Evolutionary conservation across 2,888 invertebrate species (phyloP), one percentile per base, ranked within the genome.

Genomic region (Sesia apiformis): DNA sequence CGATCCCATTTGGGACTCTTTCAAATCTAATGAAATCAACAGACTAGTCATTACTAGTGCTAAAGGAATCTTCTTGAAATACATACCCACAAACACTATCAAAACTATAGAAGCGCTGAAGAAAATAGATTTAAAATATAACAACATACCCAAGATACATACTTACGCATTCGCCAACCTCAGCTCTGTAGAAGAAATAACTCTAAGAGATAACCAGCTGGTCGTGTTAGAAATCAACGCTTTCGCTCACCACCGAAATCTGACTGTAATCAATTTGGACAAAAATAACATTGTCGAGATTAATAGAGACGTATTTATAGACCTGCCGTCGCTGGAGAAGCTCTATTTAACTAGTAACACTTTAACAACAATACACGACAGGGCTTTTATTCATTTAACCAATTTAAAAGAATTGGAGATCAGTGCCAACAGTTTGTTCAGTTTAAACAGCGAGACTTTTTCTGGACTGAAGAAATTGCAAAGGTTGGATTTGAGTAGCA

Each of bases 281-380:
- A 92, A 93, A 56, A 96, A 96, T 77, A 89, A 90, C 56, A 92
- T 96, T 62, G 85, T 91, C 1, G 94, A 94, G 74, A 91, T 96
- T 58, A 93, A 93, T 69, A 91, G 94, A 64, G 91, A 93, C 62
- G 94, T 94, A 3, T 96, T 96, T 70, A 87, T 93, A 5, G 92
- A 94, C 69, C 74, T 96, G 56, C 95, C 95, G 0, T 84, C 90
- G 4, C 77, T 95, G 58, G 91, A 92, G 60, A 92, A 93, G 57
- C 90, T 98, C 43, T 94, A 92, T 67, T 87, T 98, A 51, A 96
- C 96, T 63, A 93, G 93, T 65, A 98, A 98, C 79, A 93, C 94
- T 70, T 91, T 98, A 57, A 94, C 94, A 54, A 93, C 93, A 4
- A 90, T 97, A 56, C 97, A 98, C 60, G 96, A 97, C 57, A 94